Percentiles rank a stretch among this genome's conserved stretches.
Evolutionary conservation across 2,797 vertebrate genomes (phyloP).

Genomic region (Chelidonichthys spinosus): DNA sequence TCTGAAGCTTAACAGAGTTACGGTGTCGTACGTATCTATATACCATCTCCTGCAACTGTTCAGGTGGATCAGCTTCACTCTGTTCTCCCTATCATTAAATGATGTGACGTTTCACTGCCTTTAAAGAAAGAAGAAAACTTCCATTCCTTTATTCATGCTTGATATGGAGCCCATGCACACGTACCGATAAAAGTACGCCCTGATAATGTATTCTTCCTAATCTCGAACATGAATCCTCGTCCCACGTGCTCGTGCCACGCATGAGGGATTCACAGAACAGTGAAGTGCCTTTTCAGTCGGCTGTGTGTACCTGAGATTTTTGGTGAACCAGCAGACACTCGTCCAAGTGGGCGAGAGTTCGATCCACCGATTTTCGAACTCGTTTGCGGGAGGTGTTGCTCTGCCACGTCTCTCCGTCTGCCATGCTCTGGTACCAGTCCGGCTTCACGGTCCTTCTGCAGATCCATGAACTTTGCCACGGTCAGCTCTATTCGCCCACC

Average conservation of each 20-base stretch:
- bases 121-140: constrained; percentile 6
- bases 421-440: constrained; percentile 96
- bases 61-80: neutral
- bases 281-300: neutral
- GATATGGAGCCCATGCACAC: constrained; percentile 18
- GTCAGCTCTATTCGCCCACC: constrained; percentile 94
- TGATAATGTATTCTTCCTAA: constrained; percentile 40
- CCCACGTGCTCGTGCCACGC: constrained; percentile 7
- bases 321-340: constrained; percentile 88
- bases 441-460: constrained; percentile 90
- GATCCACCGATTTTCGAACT: constrained; percentile 92
- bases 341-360: constrained; percentile 92
- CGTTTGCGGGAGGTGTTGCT: constrained; percentile 87
- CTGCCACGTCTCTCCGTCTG: constrained; percentile 91
- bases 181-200: constrained; percentile 6
- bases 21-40: neutral
- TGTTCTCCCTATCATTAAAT: constrained; percentile 27
- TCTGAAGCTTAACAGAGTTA: constrained; percentile 4
- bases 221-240: constrained; percentile 48
- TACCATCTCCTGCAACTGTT: neutral
- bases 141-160: constrained; percentile 26
- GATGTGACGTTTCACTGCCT: constrained; percentile 1
- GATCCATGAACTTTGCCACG: constrained; percentile 90
- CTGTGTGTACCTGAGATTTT: constrained; percentile 84
- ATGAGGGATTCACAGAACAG: constrained; percentile 35